Evolutionary conservation across 1,140 invertebrate species (phyloP).

Genomic region (Cherax destructor): DNA sequence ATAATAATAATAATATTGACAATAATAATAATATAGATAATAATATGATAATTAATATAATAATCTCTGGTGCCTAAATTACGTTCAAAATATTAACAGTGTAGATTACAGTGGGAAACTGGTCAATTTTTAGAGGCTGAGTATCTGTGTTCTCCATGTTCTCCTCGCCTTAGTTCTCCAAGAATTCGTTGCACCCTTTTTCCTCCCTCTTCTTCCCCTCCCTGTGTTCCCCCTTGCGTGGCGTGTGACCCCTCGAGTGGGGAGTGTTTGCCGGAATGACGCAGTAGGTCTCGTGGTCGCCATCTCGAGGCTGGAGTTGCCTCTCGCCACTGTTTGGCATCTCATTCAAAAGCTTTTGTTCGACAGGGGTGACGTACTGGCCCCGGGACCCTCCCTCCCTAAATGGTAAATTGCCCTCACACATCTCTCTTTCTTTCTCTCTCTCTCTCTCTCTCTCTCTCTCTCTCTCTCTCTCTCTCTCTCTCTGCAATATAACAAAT

Average conservation of each 20-base stretch:
- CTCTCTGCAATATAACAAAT: too few relatives aligned
- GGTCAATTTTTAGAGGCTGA: too few relatives aligned
- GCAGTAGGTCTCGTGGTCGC: neutral
- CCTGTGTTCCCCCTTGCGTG: neutral
- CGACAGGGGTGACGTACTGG: neutral
- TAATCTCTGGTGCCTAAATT: too few relatives aligned
- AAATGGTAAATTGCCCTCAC: neutral
- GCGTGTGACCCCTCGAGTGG: neutral
- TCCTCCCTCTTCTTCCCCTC: neutral
- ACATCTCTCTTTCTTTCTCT: neutral
- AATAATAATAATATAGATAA: too few relatives aligned
- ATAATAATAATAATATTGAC: too few relatives aligned
- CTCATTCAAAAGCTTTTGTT: slow-evolving; percentile 10
- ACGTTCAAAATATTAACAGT: too few relatives aligned
- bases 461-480: too few relatives aligned
- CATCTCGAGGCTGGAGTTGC: slow-evolving; percentile 2
- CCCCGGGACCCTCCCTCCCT: neutral
- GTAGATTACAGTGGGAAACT: too few relatives aligned
- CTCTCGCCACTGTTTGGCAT: neutral
- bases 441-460: neutral
- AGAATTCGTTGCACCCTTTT: neutral
- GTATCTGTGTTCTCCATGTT: too few relatives aligned
- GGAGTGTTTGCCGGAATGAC: neutral
- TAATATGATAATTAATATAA: too few relatives aligned
- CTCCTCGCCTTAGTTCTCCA: neutral